phyloP scores from a whole-genome alignment of 2,797 vertebrate species.

The Loriculus beryllinus region DNA sequence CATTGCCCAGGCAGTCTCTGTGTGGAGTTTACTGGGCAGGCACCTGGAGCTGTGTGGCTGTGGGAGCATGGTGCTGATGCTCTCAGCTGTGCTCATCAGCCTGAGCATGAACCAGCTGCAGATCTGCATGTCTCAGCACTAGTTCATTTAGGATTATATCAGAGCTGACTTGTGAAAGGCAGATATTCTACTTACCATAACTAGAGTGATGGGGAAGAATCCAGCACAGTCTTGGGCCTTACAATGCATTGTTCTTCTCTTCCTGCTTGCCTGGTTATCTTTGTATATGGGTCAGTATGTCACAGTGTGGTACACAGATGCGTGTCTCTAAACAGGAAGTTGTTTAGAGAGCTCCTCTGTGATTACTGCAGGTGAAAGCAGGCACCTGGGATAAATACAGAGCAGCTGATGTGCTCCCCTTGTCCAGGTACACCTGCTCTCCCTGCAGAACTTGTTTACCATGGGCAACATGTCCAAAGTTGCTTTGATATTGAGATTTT shows the following conservation, averaged over 20 bases:
- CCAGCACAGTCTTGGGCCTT: background rate
- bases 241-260: background rate
- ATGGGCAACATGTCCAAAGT: background rate
- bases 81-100: background rate
- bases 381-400: background rate
- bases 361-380: accelerated
- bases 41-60: background rate
- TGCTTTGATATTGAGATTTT: background rate
- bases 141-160: background rate
- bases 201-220: background rate
- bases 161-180: background rate
- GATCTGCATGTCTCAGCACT: background rate
- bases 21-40: accelerated
- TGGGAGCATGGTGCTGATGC: background rate
- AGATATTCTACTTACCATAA: background rate
- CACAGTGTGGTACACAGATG: background rate
- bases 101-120: background rate
- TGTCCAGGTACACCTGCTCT: background rate
- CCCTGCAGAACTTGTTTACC: background rate
- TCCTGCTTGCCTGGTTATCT: background rate
- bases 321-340: background rate
- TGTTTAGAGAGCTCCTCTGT: background rate
- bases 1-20: background rate
- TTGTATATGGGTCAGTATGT: accelerated
- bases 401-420: background rate